Percentiles rank a stretch among this genome's conserved stretches.
Conservation (phyloP, 2,797 vertebrate species). For the Siniperca obscura region DNA sequence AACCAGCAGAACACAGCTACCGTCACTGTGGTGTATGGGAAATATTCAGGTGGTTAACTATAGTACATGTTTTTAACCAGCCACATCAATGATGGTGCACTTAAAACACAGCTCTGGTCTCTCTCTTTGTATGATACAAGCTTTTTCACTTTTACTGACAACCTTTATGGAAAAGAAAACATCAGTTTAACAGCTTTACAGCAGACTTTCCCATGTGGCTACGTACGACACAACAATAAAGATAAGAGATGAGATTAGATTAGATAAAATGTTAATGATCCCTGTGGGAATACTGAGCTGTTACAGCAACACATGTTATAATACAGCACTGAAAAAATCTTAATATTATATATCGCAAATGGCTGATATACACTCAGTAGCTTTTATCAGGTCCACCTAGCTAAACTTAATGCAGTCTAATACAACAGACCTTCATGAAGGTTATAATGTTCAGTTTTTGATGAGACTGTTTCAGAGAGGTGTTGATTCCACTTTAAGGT, state of each 20-base stretch:
- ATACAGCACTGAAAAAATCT: background rate
- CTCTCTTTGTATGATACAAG: background rate
- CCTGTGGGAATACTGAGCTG: slow-evolving; percentile 3
- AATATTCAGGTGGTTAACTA: background rate
- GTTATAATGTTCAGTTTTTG: background rate
- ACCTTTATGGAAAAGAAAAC: slow-evolving; percentile 1
- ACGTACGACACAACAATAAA: background rate
- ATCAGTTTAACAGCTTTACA: background rate
- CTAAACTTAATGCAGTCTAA: background rate
- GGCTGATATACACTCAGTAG: background rate
- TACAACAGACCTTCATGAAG: no score
- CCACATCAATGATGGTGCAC: background rate
- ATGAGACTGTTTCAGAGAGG: background rate
- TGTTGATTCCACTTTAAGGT: no score
- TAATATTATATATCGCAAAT: no score
- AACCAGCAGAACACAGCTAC: background rate
- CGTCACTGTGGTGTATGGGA: background rate
- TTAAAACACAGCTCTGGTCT: background rate
- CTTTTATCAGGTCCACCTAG: background rate
- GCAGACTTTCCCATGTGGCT: no score
- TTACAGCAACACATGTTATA: no score
- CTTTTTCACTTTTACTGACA: background rate
- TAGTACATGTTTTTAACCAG: background rate
- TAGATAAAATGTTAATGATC: background rate
- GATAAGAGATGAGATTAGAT: slow-evolving; percentile 13